A percentile compares a stretch with the other conserved stretches of the same genome.
phyloP scores from a whole-genome alignment of 2,113 vertebrate species.

The Chaetodon auriga region DNA sequence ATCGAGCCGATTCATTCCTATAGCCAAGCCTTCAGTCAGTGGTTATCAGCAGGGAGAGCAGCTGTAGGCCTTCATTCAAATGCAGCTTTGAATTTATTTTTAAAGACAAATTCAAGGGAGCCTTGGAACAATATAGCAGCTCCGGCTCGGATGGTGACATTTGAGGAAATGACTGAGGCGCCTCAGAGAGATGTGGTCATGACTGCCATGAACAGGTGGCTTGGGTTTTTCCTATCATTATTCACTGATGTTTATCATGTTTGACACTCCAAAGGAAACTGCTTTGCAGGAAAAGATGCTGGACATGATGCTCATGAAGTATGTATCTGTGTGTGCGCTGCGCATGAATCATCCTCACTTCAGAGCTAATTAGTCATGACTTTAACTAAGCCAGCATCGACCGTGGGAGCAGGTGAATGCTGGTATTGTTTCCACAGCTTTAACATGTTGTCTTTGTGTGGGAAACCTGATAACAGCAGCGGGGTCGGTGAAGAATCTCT shows the following conservation, averaged over 20 bases:
- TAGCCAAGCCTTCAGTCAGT: conserved; percentile 29
- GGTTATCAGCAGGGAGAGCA: conserved; percentile 47
- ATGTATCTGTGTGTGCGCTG: background rate
- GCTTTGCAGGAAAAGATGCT: conserved; percentile 4
- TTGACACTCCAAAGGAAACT: conserved; percentile 2
- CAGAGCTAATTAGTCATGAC: conserved; percentile 54
- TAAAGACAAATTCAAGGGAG: conserved; percentile 44
- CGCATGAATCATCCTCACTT: conserved; percentile 38
- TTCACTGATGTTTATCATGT: conserved; percentile 30
- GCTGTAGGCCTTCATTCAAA: conserved; percentile 50
- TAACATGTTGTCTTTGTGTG: conserved; percentile 26
- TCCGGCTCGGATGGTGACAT: conserved; percentile 56
- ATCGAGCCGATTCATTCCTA: conserved; percentile 41
- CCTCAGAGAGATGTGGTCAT: conserved; percentile 43
- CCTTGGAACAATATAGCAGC: conserved; percentile 8
- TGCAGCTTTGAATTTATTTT: conserved; percentile 34
- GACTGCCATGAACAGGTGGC: conserved; percentile 33
- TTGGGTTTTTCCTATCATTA: conserved; percentile 16
- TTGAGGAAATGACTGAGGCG: conserved; percentile 53
- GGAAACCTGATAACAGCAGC: conserved; percentile 34
- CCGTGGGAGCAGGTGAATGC: conserved; percentile 24
- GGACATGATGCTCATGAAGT: background rate
- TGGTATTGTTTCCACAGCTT: background rate
- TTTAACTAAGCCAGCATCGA: conserved; percentile 32
- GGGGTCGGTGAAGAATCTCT: conserved; percentile 1